phyloP scores from a whole-genome alignment of 2,888 invertebrate species.

The Aethes cnicana region DNA sequence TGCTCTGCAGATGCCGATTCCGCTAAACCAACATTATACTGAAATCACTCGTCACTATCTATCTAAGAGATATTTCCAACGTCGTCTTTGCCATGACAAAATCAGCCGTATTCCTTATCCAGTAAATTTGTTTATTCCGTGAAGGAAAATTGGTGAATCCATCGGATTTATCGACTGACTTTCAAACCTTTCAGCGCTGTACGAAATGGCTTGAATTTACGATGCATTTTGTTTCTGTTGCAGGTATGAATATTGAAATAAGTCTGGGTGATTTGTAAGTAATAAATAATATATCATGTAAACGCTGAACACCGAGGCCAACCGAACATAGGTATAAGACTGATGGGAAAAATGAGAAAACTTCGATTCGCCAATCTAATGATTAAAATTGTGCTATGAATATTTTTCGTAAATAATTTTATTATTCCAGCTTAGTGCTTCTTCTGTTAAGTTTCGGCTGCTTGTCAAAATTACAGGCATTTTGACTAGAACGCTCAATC shows the following conservation, averaged over 20 bases:
- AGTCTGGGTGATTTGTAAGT: slow-evolving; percentile 3
- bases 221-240: slow-evolving; percentile 23
- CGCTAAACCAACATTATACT: slow-evolving; percentile 24
- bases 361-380: too few relatives aligned
- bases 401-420: neutral
- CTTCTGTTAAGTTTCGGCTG: too few relatives aligned
- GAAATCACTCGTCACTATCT: slow-evolving; percentile 21
- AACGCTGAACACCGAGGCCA: too few relatives aligned
- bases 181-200: slow-evolving; percentile 12
- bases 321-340: too few relatives aligned
- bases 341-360: too few relatives aligned
- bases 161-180: neutral
- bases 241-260: slow-evolving; percentile 25
- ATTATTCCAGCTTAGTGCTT: neutral
- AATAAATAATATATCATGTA: too few relatives aligned
- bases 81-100: too few relatives aligned
- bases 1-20: slow-evolving; percentile 37
- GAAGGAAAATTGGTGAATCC: too few relatives aligned
- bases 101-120: too few relatives aligned
- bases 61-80: slow-evolving; percentile 8
- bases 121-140: too few relatives aligned
- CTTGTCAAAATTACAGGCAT: too few relatives aligned
- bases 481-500: neutral
- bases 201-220: slow-evolving; percentile 17
- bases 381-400: too few relatives aligned